phyloP scores from a whole-genome alignment of 2,113 vertebrate species.

The Atlantisia rogersi region DNA sequence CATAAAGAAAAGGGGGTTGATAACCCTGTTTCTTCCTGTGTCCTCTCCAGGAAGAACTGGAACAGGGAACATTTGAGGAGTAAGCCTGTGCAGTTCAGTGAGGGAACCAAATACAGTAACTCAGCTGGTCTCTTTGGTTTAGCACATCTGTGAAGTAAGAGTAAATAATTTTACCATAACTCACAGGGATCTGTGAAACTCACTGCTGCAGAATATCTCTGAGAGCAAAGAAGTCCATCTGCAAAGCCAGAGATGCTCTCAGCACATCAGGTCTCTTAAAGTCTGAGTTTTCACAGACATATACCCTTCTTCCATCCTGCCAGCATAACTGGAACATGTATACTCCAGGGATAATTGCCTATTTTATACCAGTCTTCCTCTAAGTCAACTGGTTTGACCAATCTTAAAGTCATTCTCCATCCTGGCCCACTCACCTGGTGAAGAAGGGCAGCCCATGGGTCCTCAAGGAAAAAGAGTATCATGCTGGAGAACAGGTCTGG shows the following conservation, averaged over 20 bases:
- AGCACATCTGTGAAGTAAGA: neutral
- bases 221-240: neutral
- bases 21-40: neutral
- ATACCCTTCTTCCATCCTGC: neutral
- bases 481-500: neutral
- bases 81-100: neutral
- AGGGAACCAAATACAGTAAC: neutral
- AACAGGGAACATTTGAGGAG: neutral
- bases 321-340: fast-evolving
- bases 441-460: neutral
- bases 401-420: neutral
- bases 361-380: neutral
- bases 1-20: neutral
- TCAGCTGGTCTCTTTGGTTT: neutral
- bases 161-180: neutral
- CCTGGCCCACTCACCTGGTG: fast-evolving
- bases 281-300: neutral
- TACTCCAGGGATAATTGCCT: too few relatives aligned
- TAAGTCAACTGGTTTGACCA: neutral
- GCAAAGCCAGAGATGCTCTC: neutral
- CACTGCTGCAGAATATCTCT: neutral
- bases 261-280: neutral
- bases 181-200: neutral
- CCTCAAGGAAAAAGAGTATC: neutral
- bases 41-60: neutral